Base-by-base conservation (phyloP, 1,140 invertebrate genomes). In the Myzus persicae region DNA sequence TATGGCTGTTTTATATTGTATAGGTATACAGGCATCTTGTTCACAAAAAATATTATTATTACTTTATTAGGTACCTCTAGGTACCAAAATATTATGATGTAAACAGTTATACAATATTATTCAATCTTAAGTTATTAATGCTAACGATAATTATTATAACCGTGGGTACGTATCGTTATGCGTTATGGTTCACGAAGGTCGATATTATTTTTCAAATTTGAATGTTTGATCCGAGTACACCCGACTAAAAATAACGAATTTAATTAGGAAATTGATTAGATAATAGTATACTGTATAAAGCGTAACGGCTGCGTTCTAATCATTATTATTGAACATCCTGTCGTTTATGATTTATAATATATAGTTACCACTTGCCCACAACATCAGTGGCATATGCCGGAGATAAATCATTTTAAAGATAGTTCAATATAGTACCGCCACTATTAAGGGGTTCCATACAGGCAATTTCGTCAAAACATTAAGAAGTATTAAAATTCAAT, bases 251-350 rank as follows among this genome's bases (percentile, higher is more conserved):
- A 87, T 87, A 87, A 87, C n/a, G 38, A 87, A 87, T 87, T 48
- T 36, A 44, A 87, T 87, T 36, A 38, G n/a, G 48, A 44, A 87
- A n/a, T 31, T n/a, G n/a, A 87, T 46, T 36, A 87, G 85, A 87
- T 87, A 44, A 31, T 46, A 46, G n/a, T n/a, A 24, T 46, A 36
- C 42, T 26, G 3, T n/a, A 22, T 87, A 82, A 82, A 36, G 76
- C 31, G 18, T 44, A 22, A 20, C 85, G 44, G 44, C 31, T 18
- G 85, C 42, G 85, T 87, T 44, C 26, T 36, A 87, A 46, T 87
- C 14, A 87, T 87, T 36, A 84, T 84, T 84, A 84, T 87, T 87
- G 42, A 44, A 87, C 44, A 87, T 87, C 85, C 85, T 87, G 85
- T 87, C 48, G 85, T 87, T 87, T n/a, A 67, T 67, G 31, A 67